Evolutionary conservation across 1,140 invertebrate genomes (phyloP), one percentile per base, ranked within the genome.

Genomic region (Atta texana): DNA sequence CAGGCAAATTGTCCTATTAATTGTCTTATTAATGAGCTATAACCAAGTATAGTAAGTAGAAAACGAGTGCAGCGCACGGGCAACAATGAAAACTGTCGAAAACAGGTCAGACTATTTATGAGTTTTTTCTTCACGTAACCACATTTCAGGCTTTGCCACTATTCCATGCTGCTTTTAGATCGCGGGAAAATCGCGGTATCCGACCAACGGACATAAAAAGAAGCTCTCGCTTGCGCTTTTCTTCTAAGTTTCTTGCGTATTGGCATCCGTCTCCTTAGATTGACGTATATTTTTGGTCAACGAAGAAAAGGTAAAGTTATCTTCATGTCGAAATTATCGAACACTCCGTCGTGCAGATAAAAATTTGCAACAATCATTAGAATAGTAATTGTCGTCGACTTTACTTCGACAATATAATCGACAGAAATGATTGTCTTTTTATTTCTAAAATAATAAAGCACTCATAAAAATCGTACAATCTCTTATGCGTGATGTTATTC

Each of bases 91-190:
- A 87, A 59, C 90, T 90, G 89, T 91, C 90, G 90, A 90, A 91
- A 91, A 75, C 89, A 91, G 77, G 68, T 86, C 49, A 76, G 61
- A 91, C 82, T 91, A 91, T 91, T 91, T 91, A 90, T 91, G 61
- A 53, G 57, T 49, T 34, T 74, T 76, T 61, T 64, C 69, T 28
- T 59, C 51, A 12, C 51, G 12, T 55, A 64, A 72, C 64, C 74
- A 71, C 71, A 71, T 24, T 69, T 64, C 72, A 75, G 57, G 64
- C 39, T 51, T 63, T 53, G 80, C 61, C 78, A 59, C 55, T 85
- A 71, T 80, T 80, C 55, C 53, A 4, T 59, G 31, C 0, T 44
- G 64, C 64, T 88, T 90, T 84, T 75, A 88, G 86, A 86, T 21
- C 86, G 18, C 63, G 49, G 63, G 81, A 66, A 68, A 87, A 87